These are phyloP conservation scores for Cynaeus angustus DNA, from an alignment of 2,888 invertebrate species.

Conservation along the genomic window DNA sequence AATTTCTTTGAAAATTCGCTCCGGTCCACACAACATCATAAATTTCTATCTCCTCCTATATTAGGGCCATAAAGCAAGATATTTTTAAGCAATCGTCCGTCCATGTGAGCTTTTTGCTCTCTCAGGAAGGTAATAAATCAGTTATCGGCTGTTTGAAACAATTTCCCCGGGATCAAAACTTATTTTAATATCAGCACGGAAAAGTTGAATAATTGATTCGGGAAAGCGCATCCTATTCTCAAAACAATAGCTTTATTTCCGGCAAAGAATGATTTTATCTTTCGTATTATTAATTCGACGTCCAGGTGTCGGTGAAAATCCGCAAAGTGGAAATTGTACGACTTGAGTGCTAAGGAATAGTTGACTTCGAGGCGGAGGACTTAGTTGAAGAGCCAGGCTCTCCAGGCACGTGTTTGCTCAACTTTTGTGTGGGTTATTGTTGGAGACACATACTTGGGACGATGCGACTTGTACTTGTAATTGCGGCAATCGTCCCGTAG, in stretches of 20 bases:
- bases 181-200: slow-evolving; percentile 45
- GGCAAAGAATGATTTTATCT: slow-evolving; percentile 5
- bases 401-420: slow-evolving; percentile 51
- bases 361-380: slow-evolving; percentile 26
- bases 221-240: slow-evolving; percentile 32
- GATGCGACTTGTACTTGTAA: slow-evolving; percentile 9
- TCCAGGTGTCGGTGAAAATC: slow-evolving; percentile 25
- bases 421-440: slow-evolving; percentile 39
- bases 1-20: too few species aligned
- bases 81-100: slow-evolving; percentile 33
- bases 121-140: slow-evolving; percentile 42
- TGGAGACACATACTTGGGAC: slow-evolving; percentile 31
- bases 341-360: slow-evolving; percentile 26
- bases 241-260: slow-evolving; percentile 41
- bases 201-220: slow-evolving; percentile 45
- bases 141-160: slow-evolving; percentile 43
- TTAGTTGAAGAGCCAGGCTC: slow-evolving; percentile 47
- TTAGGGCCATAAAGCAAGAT: slow-evolving; percentile 33
- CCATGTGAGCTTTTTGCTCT: slow-evolving; percentile 36
- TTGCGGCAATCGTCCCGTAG: slow-evolving; percentile 11
- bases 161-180: slow-evolving; percentile 44
- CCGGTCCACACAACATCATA: slow-evolving; percentile 24
- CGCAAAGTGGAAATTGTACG: slow-evolving; percentile 10
- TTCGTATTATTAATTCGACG: slow-evolving; percentile 15
- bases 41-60: slow-evolving; percentile 23